Conservation (phyloP, 2,113 vertebrate genomes). For the Monopterus albus region DNA sequence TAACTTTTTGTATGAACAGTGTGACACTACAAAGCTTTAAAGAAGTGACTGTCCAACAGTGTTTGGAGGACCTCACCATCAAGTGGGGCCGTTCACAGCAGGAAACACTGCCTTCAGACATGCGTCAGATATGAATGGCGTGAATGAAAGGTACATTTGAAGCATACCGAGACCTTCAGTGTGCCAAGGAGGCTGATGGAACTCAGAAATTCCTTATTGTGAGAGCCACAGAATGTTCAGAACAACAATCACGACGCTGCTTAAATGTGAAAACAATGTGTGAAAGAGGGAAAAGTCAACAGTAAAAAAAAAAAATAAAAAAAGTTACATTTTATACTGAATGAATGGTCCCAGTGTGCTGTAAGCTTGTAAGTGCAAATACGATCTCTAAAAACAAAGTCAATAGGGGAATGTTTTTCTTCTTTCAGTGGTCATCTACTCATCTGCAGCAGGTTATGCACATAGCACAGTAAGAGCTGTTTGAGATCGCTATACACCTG, state of each 20-base stretch:
- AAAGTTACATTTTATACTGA: neutral
- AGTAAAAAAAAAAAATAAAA: neutral
- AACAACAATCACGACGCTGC: neutral
- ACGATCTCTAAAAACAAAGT: neutral
- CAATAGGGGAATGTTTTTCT: neutral
- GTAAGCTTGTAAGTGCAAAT: neutral
- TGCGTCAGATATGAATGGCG: neutral
- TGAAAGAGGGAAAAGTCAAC: neutral
- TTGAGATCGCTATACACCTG: neutral
- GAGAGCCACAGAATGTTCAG: too few relatives aligned
- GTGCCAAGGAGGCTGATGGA: too few relatives aligned
- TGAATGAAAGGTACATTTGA: neutral
- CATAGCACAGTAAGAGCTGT: neutral
- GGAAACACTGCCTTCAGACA: too few relatives aligned
- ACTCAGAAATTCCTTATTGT: neutral
- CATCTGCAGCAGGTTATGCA: neutral
- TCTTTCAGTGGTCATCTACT: slow-evolving; percentile 19
- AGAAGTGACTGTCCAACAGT: too few relatives aligned
- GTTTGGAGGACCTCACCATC: too few relatives aligned
- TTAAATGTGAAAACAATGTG: neutral
- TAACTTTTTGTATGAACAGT: too few relatives aligned
- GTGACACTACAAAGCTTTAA: too few relatives aligned
- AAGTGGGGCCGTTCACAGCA: too few relatives aligned
- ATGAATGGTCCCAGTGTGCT: neutral
- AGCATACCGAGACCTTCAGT: slow-evolving; percentile 8